Percentiles rank a stretch among this genome's conserved stretches.
These are phyloP conservation scores for Microtus obscurus DNA, from an alignment of 2,797 vertebrate species.

Conservation along the genomic window DNA sequence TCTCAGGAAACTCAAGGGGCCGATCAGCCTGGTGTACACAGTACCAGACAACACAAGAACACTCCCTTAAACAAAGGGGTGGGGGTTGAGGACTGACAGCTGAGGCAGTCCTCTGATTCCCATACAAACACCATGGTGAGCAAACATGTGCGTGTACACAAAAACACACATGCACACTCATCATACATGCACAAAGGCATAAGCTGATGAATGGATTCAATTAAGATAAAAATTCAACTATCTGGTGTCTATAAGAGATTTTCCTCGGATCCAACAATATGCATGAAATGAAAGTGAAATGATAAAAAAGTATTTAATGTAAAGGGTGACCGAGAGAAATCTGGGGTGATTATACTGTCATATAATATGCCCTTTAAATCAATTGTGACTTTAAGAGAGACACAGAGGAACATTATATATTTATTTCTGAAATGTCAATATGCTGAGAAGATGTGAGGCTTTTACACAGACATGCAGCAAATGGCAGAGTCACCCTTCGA, in stretches of 20 bases:
- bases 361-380: conserved; percentile 19
- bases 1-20: background rate
- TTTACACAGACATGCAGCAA: background rate
- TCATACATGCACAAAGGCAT: background rate
- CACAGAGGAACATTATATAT: background rate
- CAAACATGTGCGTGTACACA: fast-evolving
- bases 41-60: background rate
- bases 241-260: background rate
- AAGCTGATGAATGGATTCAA: background rate
- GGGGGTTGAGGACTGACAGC: background rate
- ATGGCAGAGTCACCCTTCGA: background rate
- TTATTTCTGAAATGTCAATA: conserved; percentile 12
- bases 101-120: background rate
- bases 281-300: conserved; percentile 10
- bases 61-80: background rate
- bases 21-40: background rate
- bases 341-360: background rate
- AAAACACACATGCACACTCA: too few species aligned
- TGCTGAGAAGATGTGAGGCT: background rate
- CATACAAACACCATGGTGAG: background rate
- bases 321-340: background rate
- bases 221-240: background rate
- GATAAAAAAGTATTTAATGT: background rate
- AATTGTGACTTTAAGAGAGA: conserved; percentile 17
- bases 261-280: background rate